A percentile compares a stretch with the other conserved stretches of the same genome.
phyloP scores from a whole-genome alignment of 2,113 vertebrate species.

The Aramus guarauna region DNA sequence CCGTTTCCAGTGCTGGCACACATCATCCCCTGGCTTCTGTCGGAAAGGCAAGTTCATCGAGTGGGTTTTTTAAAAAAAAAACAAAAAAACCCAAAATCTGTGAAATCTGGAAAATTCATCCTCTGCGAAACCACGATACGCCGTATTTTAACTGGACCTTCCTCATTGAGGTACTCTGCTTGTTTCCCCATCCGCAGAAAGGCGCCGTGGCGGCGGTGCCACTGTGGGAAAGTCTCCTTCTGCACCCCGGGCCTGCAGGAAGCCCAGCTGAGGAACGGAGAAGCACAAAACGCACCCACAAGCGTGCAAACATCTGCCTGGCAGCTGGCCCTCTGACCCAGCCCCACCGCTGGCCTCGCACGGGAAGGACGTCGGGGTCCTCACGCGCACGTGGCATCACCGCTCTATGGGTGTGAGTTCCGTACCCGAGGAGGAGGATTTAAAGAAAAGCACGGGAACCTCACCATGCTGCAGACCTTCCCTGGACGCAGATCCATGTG shows the following conservation, averaged over 20 bases:
- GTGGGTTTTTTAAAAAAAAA: background rate
- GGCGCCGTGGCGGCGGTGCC: background rate
- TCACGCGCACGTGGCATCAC: rapidly evolving
- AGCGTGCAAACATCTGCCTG: background rate
- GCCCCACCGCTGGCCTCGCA: background rate
- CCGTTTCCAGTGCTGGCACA: background rate
- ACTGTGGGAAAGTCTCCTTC: rapidly evolving
- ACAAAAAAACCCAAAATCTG: background rate
- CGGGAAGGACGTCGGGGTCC: background rate
- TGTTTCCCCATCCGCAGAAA: background rate
- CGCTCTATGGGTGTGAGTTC: rapidly evolving
- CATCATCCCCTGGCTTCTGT: background rate
- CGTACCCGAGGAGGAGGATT: background rate
- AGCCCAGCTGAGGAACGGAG: background rate
- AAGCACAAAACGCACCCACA: background rate
- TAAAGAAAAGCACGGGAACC: background rate
- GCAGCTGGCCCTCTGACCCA: rapidly evolving
- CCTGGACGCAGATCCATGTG: background rate
- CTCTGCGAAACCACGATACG: background rate
- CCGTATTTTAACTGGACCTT: background rate
- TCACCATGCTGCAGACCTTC: background rate
- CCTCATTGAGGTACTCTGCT: background rate
- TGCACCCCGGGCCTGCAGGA: rapidly evolving
- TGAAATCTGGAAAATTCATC: background rate
- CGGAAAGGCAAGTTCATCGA: background rate